These are phyloP conservation scores for Taenaris catops DNA, from an alignment of 2,888 invertebrate genomes.

Conservation along the genomic window DNA sequence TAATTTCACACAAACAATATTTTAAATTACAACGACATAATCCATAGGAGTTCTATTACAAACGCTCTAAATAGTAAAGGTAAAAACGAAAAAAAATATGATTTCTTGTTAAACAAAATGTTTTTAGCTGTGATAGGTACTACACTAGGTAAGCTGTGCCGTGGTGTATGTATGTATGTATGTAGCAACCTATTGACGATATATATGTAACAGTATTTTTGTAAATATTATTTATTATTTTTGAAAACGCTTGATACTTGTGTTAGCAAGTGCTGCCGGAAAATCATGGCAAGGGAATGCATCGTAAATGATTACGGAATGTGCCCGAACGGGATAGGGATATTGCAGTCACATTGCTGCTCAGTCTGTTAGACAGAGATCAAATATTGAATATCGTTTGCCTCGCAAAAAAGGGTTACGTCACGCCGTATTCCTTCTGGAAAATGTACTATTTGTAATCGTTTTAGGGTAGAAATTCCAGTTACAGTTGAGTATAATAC, in stretches of 20 bases:
- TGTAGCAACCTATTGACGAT: no score
- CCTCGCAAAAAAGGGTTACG: conserved; percentile 46
- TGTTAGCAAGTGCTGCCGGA: conserved; percentile 58
- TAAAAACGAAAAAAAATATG: no score
- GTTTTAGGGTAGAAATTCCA: conserved; percentile 48
- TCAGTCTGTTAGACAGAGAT: conserved; percentile 78
- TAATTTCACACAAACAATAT: no score
- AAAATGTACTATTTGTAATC: conserved; percentile 45
- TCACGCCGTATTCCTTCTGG: conserved; percentile 27
- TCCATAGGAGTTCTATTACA: no score
- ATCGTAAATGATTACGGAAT: conserved; percentile 78
- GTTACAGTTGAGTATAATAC: conserved; percentile 34
- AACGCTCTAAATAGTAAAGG: no score
- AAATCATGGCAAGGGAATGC: conserved; percentile 77
- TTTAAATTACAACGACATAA: no score
- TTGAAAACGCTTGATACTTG: conserved; percentile 47
- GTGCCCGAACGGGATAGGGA: conserved; percentile 63
- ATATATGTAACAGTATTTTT: no score
- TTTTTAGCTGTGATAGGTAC: no score
- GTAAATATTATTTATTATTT: no score
- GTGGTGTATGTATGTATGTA: no score
- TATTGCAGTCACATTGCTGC: conserved; percentile 64
- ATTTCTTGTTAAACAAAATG: no score
- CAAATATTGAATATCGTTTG: conserved; percentile 72
- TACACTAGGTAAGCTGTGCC: no score